Percentiles rank a stretch among this genome's conserved stretches.
Evolutionary conservation across 2,113 vertebrate genomes (phyloP).

Genomic region (Thymallus thymallus): DNA sequence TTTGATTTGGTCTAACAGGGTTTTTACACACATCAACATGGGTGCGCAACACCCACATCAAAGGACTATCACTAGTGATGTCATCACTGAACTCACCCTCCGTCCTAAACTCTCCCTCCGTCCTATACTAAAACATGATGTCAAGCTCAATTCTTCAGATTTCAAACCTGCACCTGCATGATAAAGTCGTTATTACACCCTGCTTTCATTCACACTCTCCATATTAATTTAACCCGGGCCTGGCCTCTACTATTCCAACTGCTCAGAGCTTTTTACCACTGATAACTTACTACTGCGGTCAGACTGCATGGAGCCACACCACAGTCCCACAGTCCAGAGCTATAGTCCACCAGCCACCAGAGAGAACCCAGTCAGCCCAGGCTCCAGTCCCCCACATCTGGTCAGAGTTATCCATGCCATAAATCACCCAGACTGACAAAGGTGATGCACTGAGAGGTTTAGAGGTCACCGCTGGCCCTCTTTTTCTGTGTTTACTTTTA

Average conservation of each 20-base stretch:
- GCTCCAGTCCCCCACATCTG: conserved; percentile 63
- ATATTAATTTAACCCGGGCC: neutral
- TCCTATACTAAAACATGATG: conserved; percentile 11
- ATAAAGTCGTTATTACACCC: neutral
- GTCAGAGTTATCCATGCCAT: conserved; percentile 52
- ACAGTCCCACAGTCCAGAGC: conserved; percentile 7
- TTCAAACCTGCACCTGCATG: neutral
- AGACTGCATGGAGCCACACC: conserved; percentile 56
- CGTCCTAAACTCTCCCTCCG: neutral
- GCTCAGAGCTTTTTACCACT: conserved; percentile 14
- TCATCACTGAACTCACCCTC: conserved; percentile 4
- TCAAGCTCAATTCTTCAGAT: neutral
- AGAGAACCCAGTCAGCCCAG: conserved; percentile 29
- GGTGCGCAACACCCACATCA: neutral
- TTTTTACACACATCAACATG: conserved; percentile 5
- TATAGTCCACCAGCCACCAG: conserved; percentile 44
- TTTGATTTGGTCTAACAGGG: neutral
- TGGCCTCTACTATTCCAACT: neutral
- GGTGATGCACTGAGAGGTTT: conserved; percentile 30
- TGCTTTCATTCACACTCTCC: conserved; percentile 13
- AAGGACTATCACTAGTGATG: conserved; percentile 16
- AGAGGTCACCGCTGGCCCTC: conserved; percentile 32
- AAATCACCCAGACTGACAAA: conserved; percentile 52
- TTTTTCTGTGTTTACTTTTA: conserved; percentile 48
- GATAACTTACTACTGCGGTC: conserved; percentile 39